phyloP scores from a whole-genome alignment of 1,140 invertebrate species.

The Phymastichus coffea region DNA sequence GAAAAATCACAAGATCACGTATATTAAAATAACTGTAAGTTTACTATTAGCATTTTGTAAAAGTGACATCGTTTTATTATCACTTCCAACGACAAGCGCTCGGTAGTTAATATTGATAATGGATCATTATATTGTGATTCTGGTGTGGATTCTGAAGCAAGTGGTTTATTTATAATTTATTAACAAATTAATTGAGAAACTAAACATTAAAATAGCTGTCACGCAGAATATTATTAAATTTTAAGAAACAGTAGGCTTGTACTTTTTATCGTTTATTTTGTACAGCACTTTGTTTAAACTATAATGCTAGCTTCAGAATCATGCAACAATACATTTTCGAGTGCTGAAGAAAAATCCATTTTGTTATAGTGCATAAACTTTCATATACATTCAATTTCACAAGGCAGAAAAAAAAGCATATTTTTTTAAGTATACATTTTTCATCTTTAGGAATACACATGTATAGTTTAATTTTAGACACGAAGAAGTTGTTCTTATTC shows the following conservation, averaged over 20 bases:
- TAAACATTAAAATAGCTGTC: background rate
- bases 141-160: conserved; percentile 17
- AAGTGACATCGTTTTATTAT: conserved; percentile 23
- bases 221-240: too few species aligned
- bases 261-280: too few species aligned
- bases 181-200: background rate
- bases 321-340: background rate
- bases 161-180: background rate
- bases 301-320: conserved; percentile 18
- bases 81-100: conserved; percentile 4
- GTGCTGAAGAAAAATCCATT: conserved; percentile 4
- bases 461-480: conserved; percentile 24
- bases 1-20: conserved; percentile 20
- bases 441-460: conserved; percentile 16
- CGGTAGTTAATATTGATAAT: conserved; percentile 10
- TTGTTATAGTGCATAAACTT: conserved; percentile 13
- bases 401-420: conserved; percentile 5
- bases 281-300: conserved; percentile 12
- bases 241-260: too few species aligned
- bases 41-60: conserved; percentile 23
- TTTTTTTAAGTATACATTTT: conserved; percentile 22
- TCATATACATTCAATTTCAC: conserved; percentile 6
- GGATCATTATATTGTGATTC: conserved; percentile 13
- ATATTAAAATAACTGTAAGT: conserved; percentile 24
- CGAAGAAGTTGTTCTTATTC: conserved; percentile 8